Percentiles rank a stretch among this genome's conserved stretches.
Conservation (phyloP, 1,140 invertebrate genomes). For the Adelges cooleyi region DNA sequence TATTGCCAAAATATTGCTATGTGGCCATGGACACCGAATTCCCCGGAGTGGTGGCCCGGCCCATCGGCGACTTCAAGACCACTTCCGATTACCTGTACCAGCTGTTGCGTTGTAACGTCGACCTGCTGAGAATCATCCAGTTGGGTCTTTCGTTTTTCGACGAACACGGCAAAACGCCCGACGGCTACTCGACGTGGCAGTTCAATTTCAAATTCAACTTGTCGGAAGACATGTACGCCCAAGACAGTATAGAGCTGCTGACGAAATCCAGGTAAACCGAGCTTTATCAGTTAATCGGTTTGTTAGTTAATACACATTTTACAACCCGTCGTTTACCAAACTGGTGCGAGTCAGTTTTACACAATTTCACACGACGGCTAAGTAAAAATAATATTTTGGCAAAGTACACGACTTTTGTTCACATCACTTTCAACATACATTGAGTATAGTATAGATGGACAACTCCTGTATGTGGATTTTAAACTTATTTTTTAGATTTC, state of each 20-base stretch:
- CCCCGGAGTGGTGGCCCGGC: conserved; percentile 92
- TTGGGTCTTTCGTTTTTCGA: conserved; percentile 89
- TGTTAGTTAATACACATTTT: too few species aligned
- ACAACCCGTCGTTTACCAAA: too few species aligned
- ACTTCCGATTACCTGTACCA: conserved; percentile 95
- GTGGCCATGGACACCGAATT: conserved; percentile 99
- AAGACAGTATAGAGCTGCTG: conserved; percentile 93
- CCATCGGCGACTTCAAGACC: conserved; percentile 90
- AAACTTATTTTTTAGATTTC: too few species aligned
- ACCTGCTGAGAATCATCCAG: conserved; percentile 91
- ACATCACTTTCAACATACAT: too few species aligned
- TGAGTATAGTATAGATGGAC: too few species aligned
- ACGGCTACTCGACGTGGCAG: conserved; percentile 85
- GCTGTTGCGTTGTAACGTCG: conserved; percentile 86
- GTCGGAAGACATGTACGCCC: conserved; percentile 93
- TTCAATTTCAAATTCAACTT: conserved; percentile 97
- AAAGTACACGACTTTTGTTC: neutral
- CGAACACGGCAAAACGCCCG: conserved; percentile 83
- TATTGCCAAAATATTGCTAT: conserved; percentile 89
- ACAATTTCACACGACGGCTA: too few species aligned
- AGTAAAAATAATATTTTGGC: too few species aligned
- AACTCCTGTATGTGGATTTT: too few species aligned
- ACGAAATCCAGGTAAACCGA: conserved; percentile 59
- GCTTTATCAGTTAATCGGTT: too few species aligned
- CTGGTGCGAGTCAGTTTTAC: too few species aligned